Evolutionary conservation across 2,113 vertebrate genomes (phyloP), one percentile per base, ranked within the genome.

Genomic region (Periophthalmus modestus): DNA sequence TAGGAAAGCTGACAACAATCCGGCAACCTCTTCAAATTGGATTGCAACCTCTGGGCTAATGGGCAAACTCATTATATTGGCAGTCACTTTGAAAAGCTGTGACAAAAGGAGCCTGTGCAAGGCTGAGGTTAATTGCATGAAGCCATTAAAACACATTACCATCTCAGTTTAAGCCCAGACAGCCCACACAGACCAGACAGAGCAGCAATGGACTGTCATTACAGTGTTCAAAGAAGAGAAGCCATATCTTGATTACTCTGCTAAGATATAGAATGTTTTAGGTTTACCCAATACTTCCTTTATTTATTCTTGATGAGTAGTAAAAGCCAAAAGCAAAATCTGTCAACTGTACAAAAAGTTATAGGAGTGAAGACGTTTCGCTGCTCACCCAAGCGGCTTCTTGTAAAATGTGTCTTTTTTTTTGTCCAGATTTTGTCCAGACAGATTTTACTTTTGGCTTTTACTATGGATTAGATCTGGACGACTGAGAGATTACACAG

Each of bases 91-190:
- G 5, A 78, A 77, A 87, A 77, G 28, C 68, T 50, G 62, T 46
- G 78, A 78, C 67, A 80, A 80, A 83, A 71, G 46, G n/a, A 55
- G 70, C 62, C 79, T 69, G 18, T 62, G 81, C 50, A 52, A 79
- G 66, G 62, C 50, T 12, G 11, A 62, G 76, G 76, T 83, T 85
- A 85, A 84, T 89, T 79, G 81, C 74, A 63, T 18, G 16, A 66
- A 72, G 81, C 66, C 72, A 70, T 85, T 85, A 79, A 83, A 85
- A 77, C 23, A 66, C 72, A 87, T 87, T 79, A 80, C 69, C 68
- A 23, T 33, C 69, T 62, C 67, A 21, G 65, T 83, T 77, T 70
- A 54, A 58, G 59, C 36, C n/a, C 59, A 50, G 65, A 63, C 66
- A 54, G 77, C 63, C 28, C 68, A 24, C 33, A 52, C n/a, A 62